Evolutionary conservation across 2,888 invertebrate species (phyloP), one percentile per base, ranked within the genome.

Genomic region (Chloroclystis v-ata): DNA sequence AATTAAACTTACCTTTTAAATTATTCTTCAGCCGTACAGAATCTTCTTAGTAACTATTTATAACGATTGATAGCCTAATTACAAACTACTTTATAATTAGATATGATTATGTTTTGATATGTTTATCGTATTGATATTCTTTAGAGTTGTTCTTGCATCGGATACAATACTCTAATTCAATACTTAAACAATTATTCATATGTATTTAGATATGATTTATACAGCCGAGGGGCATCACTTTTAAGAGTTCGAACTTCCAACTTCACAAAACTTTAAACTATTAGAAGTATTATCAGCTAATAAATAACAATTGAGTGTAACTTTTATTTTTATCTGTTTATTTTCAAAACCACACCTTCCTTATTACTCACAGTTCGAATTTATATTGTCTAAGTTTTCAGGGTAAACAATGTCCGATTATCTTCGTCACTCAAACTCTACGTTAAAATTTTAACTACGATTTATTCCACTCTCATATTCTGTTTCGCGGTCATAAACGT

Each of bases 41-140:
- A 20, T 20, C 2, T 20, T 5, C 20, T 20, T 20, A 20, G 20
- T 4, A 20, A 4, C 20, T 20, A 20, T 5, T 32, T n/a, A 33
- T 14, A 32, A 14, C n/a, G 5, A 16, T 9, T 14, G 4, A 16
- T 51, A 45, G n/a, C 28, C 37, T 43, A 48, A 14, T 42, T 45
- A 47, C 45, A 33, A 28, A 12, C 33, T 47, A 46, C 11, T 40
- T 42, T 45, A 52, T 44, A 35, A 32, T 42, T 64, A 75, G 75
- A 78, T 78, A 78, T 76, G 72, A 62, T 69, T 69, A 64, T 60
- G 65, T 78, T n/a, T 78, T 86, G 87, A 86, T 86, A 86, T 86
- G 86, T 85, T 80, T 70, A 69, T 49, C 44, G 81, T 80, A 83
- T 78, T 80, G 86, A 86, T 86, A 86, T 86, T 86, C 86, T 67